These are phyloP conservation scores for Halcyon chelicuti DNA, from an alignment of 2,797 vertebrate genomes.

Conservation along the genomic window DNA sequence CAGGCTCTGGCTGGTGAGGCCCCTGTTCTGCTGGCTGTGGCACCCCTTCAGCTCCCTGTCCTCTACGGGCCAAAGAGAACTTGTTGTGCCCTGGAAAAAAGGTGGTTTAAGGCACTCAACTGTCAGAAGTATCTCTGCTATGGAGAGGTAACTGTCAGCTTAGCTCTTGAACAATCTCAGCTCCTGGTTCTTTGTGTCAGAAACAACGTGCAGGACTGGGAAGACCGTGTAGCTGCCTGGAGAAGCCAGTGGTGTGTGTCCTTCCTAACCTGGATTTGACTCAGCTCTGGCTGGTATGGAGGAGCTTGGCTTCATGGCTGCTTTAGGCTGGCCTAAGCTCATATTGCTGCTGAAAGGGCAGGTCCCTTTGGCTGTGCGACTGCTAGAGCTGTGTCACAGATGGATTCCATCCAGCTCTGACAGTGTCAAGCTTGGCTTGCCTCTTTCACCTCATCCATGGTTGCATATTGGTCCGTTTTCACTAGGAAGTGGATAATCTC, in stretches of 20 bases:
- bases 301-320: not conserved
- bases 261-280: not conserved
- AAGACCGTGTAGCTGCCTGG: not conserved
- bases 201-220: not conserved
- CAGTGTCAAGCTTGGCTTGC: not conserved
- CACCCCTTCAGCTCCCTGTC: not conserved
- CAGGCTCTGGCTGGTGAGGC: not conserved
- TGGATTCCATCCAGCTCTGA: not conserved
- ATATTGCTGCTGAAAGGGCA: not conserved
- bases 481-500: rapidly evolving
- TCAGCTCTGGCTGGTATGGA: not conserved
- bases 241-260: not conserved
- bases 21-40: not conserved
- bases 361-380: not conserved
- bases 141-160: not conserved
- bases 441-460: not conserved
- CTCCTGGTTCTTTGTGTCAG: not conserved
- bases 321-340: not conserved
- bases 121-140: not conserved
- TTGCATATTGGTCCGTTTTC: not conserved
- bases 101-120: not conserved
- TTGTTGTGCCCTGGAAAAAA: not conserved
- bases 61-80: not conserved
- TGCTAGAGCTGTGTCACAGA: not conserved
- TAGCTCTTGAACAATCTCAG: not conserved